These are phyloP conservation scores for Scaptomyza tumidula DNA, from an alignment of 2,888 invertebrate genomes.

Conservation along the genomic window DNA sequence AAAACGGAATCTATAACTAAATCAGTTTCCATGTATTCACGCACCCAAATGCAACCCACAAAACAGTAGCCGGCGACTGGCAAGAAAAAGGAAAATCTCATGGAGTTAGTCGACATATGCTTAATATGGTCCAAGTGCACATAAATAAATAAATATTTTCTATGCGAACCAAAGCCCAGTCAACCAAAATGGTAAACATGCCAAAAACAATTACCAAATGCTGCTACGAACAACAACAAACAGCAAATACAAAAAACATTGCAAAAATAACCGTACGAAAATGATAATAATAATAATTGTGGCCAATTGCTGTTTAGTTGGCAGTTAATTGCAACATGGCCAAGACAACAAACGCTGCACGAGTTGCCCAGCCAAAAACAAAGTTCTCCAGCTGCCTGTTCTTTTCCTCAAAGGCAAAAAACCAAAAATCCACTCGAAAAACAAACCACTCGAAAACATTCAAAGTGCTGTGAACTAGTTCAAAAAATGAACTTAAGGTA, in stretches of 20 bases:
- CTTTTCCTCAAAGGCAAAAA: conserved; percentile 38
- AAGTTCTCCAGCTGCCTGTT: conserved; percentile 36
- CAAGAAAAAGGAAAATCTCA: conserved; percentile 33
- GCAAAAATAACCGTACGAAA: conserved; percentile 62
- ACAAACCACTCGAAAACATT: neutral
- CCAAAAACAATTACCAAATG: conserved; percentile 79
- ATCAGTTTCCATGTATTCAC: conserved; percentile 32
- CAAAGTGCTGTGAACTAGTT: conserved; percentile 33
- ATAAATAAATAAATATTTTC: conserved; percentile 46
- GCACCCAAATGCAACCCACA: conserved; percentile 40
- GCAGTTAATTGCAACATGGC: conserved; percentile 80
- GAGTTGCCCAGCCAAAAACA: conserved; percentile 32
- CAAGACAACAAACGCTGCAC: conserved; percentile 52
- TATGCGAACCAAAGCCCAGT: conserved; percentile 53
- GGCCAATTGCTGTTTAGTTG: conserved; percentile 80
- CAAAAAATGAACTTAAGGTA: neutral
- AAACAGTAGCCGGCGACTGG: conserved; percentile 58
- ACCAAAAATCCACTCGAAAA: conserved; percentile 17
- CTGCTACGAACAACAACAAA: conserved; percentile 46
- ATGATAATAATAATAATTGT: conserved; percentile 80
- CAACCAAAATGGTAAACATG: conserved; percentile 76
- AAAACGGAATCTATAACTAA: conserved; percentile 29
- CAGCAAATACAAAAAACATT: conserved; percentile 41
- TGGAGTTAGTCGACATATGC: conserved; percentile 52
- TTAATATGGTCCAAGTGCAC: conserved; percentile 60